These are phyloP conservation scores for Temnothorax curvispinosus DNA, from an alignment of 1,140 invertebrate genomes.

Conservation along the genomic window DNA sequence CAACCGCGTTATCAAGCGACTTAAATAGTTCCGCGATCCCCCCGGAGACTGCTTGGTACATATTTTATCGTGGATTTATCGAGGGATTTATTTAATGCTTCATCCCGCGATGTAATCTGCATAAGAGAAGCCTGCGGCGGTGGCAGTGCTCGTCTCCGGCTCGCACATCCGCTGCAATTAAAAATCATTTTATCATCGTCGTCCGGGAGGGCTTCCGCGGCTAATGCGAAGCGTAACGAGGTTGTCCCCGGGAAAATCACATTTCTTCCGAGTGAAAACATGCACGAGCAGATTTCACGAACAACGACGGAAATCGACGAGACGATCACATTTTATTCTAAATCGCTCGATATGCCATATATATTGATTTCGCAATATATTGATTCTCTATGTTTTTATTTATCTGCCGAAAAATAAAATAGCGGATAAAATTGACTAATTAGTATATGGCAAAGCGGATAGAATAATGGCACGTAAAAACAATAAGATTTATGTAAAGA, in stretches of 20 bases:
- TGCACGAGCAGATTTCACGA: constrained; percentile 1
- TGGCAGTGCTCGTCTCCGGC: neutral
- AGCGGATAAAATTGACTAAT: neutral
- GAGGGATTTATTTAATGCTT: constrained; percentile 34
- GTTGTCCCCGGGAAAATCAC: constrained; percentile 31
- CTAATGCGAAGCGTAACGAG: constrained; percentile 23
- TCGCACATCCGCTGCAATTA: constrained; percentile 35
- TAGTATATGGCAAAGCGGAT: neutral
- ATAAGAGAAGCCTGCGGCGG: neutral
- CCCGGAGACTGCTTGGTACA: neutral
- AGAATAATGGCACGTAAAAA: neutral
- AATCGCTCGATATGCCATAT: neutral
- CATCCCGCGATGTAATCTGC: constrained; percentile 2
- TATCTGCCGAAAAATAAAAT: neutral
- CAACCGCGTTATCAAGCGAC: neutral
- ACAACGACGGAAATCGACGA: neutral
- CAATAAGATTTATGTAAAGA: constrained; percentile 1
- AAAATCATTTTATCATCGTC: constrained; percentile 50
- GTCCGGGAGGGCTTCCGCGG: neutral
- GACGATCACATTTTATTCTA: neutral
- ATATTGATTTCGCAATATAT: neutral
- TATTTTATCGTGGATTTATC: constrained; percentile 51
- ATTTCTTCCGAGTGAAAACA: constrained; percentile 29
- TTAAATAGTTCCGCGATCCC: neutral
- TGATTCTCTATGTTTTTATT: constrained; percentile 20